Base-by-base conservation (phyloP, 2,888 invertebrate genomes). In the Marronus borbonicus region DNA sequence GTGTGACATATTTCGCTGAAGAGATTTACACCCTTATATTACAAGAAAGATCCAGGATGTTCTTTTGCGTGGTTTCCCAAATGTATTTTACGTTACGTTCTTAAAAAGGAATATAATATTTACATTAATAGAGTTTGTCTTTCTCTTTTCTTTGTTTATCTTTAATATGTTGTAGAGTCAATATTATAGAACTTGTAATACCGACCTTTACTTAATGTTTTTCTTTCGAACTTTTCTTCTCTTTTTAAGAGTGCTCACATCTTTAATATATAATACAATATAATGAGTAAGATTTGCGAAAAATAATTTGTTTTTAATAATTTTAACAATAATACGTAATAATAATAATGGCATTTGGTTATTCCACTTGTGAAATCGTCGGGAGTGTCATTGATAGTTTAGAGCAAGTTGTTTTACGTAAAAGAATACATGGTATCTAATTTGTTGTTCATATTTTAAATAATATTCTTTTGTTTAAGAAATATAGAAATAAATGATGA, bases 201-300 rank as follows among this genome's bases (percentile, higher is more conserved):
- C 24, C 24, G 24, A 24, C 24, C 24, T 72, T 49, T 74, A 74
- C 60, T 28, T 60, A 60, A 31, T 20, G 3, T 70, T 70, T 28
- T 8, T 52, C 39, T 52, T 8, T 60, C 60, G 60, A 24, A 50
- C 60, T 58, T 20, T 44, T 74, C 49, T 20, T 44, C 60, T 31
- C 20, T 60, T 72, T 39, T 36, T 20, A 10, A 39, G 60, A 55
- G 62, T 74, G 62, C 72, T 49, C 49, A 44, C 39, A 36, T 36
- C 60, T 74, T 60, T 60, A 70, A 50, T 24, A 24, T 24, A 24
- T 50, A 68, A 68, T 68, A 68, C 50, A 68, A 50, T 68, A 68
- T 62, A 62, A 62, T 44, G 72, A 60, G 72, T 74, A 74, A 58
- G 60, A 60, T 74, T 44, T 44, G 72, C 60, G 72, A 44, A 74